phyloP scores from a whole-genome alignment of 2,888 invertebrate genomes.

The Clostera curtula region DNA sequence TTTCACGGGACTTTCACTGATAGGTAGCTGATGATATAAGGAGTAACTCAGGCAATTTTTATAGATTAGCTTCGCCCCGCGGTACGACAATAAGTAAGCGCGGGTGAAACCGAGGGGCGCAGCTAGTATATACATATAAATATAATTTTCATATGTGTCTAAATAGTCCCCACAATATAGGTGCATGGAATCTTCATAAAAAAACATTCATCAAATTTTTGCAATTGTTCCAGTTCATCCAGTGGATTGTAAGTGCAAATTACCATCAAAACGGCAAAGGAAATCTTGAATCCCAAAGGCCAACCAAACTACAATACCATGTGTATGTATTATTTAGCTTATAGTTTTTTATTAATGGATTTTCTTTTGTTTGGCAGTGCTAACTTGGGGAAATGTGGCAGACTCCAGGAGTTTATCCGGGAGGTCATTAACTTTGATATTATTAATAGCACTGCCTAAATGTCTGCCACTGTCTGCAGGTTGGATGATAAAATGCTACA shows the following conservation, averaged over 20 bases:
- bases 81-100: too few species aligned
- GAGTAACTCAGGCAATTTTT: too few species aligned
- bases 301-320: slow-evolving; percentile 68
- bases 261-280: slow-evolving; percentile 54
- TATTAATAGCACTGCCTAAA: slow-evolving; percentile 14
- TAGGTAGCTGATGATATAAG: too few species aligned
- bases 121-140: too few species aligned
- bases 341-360: slow-evolving; percentile 14
- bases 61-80: too few species aligned
- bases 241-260: slow-evolving; percentile 30
- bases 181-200: slow-evolving; percentile 5
- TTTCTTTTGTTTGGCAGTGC: slow-evolving; percentile 43
- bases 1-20: too few species aligned
- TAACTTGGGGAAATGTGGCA: slow-evolving; percentile 59
- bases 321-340: slow-evolving; percentile 57
- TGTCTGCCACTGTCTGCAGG: too few species aligned
- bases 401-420: slow-evolving; percentile 64
- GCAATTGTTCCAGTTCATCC: slow-evolving; percentile 32
- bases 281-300: slow-evolving; percentile 52
- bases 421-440: slow-evolving; percentile 47
- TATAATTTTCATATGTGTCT: too few species aligned
- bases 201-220: slow-evolving; percentile 6
- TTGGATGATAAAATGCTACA: slow-evolving; percentile 6
- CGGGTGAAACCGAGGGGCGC: too few species aligned
- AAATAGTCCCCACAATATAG: not conserved